Percentiles rank a stretch among this genome's conserved stretches.
phyloP scores from a whole-genome alignment of 2,113 vertebrate species.

The Anolis carolinensis region DNA sequence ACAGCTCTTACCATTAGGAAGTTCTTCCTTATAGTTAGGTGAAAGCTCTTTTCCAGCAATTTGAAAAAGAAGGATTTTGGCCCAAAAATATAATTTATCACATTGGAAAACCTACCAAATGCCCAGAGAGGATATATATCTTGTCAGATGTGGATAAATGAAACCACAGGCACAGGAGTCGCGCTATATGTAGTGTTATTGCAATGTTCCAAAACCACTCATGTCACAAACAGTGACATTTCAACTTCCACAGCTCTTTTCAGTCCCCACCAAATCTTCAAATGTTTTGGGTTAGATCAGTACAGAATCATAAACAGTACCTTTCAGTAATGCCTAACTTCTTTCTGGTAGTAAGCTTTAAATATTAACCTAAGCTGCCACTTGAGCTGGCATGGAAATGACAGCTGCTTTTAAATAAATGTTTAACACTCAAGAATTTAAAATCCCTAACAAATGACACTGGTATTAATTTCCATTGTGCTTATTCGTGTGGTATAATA shows the following conservation, averaged over 20 bases:
- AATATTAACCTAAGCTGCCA: constrained; percentile 45
- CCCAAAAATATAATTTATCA: no score
- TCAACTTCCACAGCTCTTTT: constrained; percentile 40
- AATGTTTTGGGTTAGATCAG: neutral
- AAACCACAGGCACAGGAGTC: no score
- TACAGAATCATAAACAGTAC: constrained; percentile 32
- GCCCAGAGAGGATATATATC: no score
- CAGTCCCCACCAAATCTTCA: constrained; percentile 19
- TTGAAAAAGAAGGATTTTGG: no score
- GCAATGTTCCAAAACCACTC: constrained; percentile 44
- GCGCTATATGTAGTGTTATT: constrained; percentile 4
- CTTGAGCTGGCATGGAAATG: constrained; percentile 49
- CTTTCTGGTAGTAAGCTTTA: neutral
- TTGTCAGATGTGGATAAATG: no score
- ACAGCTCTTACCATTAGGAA: no score
- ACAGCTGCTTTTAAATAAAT: constrained; percentile 43
- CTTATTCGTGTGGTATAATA: neutral
- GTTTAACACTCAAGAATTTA: constrained; percentile 58
- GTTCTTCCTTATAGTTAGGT: no score
- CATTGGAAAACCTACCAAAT: no score
- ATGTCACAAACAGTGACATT: constrained; percentile 36
- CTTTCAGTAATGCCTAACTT: neutral
- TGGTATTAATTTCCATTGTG: no score
- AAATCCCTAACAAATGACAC: neutral
- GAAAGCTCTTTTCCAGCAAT: no score